Base-by-base conservation (phyloP, 2,113 vertebrate genomes). In the Pollachius pollachius region DNA sequence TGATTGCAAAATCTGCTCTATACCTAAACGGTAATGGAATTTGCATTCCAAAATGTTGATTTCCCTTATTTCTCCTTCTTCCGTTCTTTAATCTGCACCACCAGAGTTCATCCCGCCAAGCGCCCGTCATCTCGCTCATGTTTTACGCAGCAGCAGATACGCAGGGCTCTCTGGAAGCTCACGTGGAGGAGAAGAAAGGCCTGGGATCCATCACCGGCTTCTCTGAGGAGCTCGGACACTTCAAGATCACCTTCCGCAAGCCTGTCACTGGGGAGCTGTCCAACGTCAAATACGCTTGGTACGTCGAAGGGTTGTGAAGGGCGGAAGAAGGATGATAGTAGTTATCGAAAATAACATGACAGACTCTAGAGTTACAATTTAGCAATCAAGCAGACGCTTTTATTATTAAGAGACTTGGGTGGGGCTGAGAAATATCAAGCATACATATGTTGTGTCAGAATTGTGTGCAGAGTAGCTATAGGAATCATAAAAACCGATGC, bases 121-220 rank as follows among this genome's bases (percentile, higher is more conserved):
- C 81, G 0, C 91, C 93, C 1, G 91, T 97, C 67, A 76, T 98
- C 68, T 99, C 97, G 4, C 85, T 99, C 60, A 92, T 99, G 89
- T 95, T 98, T 88, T 99, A 99, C 2, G 83, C 95, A n/a, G 96
- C 96, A 16, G 93, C 95, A 0, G 95, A 98, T 1, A 88, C 90
- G 17, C 94, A 97, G 69, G 96, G 95, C 21, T 82, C 76, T 0
- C 90, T 98, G 63, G 77, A 86, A 65, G 92, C 95, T 0, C 90
- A 92, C 1, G 27, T 94, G 48, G 93, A 94, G 74, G 91, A 93
- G 0, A 78, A 69, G 54, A 90, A 74, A 0, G 93, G 91, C 3
- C 84, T 98, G 61, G 89, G 88, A 0, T 94, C 90, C 0, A 87
- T 94, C 79, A 94, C 86, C 0, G 96, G 95, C 2, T 88, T 73